Base-by-base conservation (phyloP, 2,797 vertebrate species). In the Sparidentex hasta region DNA sequence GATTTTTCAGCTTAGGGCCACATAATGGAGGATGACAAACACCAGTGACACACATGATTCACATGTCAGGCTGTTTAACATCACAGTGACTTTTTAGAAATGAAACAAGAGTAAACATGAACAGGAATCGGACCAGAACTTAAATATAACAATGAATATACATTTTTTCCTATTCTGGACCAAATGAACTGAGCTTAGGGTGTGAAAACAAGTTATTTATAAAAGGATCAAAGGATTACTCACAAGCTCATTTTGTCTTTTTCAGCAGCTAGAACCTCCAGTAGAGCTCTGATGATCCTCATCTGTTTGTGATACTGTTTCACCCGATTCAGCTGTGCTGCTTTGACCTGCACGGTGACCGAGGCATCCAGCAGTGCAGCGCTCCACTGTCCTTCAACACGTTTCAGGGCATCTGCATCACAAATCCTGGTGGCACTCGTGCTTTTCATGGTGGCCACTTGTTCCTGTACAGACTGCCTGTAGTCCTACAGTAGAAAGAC, bases 161-260 rank as follows among this genome's bases (percentile, higher is more conserved):
- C 1, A 8, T 33, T 33, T 33, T 33, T 33, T 33, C 33, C 8
- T 33, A 8, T 33, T 33, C 33, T 33, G 33, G 33, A 33, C 33
- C 7, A 33, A 33, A 33, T 33, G 33, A 33, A 33, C 33, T 33
- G 33, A 33, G 7, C 33, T 33, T 2, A 2, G 7, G 33, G 33
- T 33, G 33, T 33, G 33, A 33, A 33, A 33, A 33, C 33, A 33
- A 33, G 33, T 33, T 33, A 33, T 33, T 8, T 33, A 33, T n/a
- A 7, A 6, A 33, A 33, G 33, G 8, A 43, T 50, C 2, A 65
- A 67, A 50, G n/a, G 2, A 11, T 11, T 62, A 97, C 97, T 97
- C 90, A 99, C 98, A 91, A 73, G 92, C 92, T 97, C 7, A 95
- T 89, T 70, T 93, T 95, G 76, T 96, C 96, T 74, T 95, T 95